phyloP scores from a whole-genome alignment of 2,888 invertebrate species.

The Ophion slaviceki region DNA sequence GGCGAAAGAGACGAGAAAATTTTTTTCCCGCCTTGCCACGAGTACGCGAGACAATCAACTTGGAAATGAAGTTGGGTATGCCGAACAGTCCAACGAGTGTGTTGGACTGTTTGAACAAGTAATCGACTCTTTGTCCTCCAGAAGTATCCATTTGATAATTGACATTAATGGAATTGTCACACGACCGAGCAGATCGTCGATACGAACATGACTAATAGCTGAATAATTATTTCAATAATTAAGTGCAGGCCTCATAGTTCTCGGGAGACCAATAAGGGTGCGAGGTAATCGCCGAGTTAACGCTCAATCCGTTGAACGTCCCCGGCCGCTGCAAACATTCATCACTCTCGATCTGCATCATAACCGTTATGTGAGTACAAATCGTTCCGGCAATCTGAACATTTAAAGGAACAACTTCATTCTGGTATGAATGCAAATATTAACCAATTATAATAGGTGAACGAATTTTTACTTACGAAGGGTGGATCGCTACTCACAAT shows the following conservation, averaged over 20 bases:
- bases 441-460: background rate
- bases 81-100: background rate
- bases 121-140: constrained; percentile 23
- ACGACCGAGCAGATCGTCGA: constrained; percentile 4
- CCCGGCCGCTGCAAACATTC: background rate
- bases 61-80: background rate
- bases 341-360: constrained; percentile 58
- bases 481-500: no score
- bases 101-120: constrained; percentile 16
- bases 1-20: background rate
- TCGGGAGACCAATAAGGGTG: background rate
- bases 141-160: constrained; percentile 15
- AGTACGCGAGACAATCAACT: background rate
- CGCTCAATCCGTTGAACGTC: background rate
- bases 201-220: constrained; percentile 12
- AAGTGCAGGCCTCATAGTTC: background rate
- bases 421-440: background rate
- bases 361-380: constrained; percentile 61
- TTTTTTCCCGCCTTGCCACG: background rate
- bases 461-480: no score
- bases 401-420: background rate
- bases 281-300: background rate
- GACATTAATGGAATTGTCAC: background rate
- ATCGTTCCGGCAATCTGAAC: constrained; percentile 58
- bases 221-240: background rate